Evolutionary conservation across 1,140 invertebrate genomes (phyloP), one percentile per base, ranked within the genome.

Genomic region (Globodera rostochiensis): DNA sequence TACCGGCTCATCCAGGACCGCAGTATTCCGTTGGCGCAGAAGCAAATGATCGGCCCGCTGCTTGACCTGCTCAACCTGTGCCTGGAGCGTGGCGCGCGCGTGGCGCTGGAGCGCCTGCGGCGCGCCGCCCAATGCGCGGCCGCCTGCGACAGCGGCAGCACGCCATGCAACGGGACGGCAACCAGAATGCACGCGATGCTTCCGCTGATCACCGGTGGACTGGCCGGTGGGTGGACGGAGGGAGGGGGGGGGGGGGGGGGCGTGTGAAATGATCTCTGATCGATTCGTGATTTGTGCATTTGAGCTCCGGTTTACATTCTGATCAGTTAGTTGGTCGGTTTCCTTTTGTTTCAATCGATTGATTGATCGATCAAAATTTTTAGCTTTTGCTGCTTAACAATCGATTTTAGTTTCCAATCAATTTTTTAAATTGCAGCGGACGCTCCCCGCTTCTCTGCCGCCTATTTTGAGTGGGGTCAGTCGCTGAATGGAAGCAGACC

Each of bases 401-500:
- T 71, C 19, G n/a, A 69, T 69, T 69, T 21, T 13, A 9, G 2
- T 6, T 5, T 8, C 67, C 6, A 36, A 36, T 71, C 19, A 13
- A 25, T 71, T 6, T 71, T 47, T 6, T 15, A 36, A 71, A 13
- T 71, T 70, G 7, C 77, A 46, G 9, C 25, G 8, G 21, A 36
- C 47, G 13, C 64, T 1, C 77, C 77, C 66, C 77, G 77, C n/a
- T 46, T 78, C 66, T 69, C 64, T 70, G 25, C 47, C 70, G 66
- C 77, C 46, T 78, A 78, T 47, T 50, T 50, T 45, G 77, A 78
- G 6, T 78, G 77, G 77, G 77, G 77, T 3, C n/a, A 64, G 19
- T 19, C 13, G 64, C 49, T 9, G 50, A 64, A 64, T 78, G 60
- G 50, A 9, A 13, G 49, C 77, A 25, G 64, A 6, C 9, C 25